Base-by-base conservation (phyloP, 2,113 vertebrate species). In the Hyperopisus bebe region DNA sequence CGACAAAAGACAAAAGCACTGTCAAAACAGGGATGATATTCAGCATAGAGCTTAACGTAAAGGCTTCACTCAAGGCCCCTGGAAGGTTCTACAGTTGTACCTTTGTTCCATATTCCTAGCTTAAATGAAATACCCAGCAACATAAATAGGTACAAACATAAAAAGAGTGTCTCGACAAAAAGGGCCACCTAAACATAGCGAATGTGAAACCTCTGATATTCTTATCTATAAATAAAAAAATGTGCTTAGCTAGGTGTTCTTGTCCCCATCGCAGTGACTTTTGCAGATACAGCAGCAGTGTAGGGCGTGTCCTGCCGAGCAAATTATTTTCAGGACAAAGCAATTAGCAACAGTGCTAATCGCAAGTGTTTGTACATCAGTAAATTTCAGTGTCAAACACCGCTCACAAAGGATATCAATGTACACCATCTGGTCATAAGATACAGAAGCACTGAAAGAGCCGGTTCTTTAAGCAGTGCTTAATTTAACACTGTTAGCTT, bases 221-320 rank as follows among this genome's bases (percentile, higher is more conserved):
- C 74, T 39, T 80, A 80, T 80, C 74, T 80, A 80, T 80, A 80
- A 80, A 80, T 80, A 42, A 80, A 80, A 42, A 42, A 80, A 80
- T 42, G 27, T 77, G 74, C 74, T 80, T 80, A 80, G 74, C 74
- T 39, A 42, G 74, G 35, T 42, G 74, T 80, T 80, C 35, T 19
- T 39, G 35, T 80, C 35, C 35, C 74, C 74, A 4, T 80, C 35
- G 15, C 35, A 42, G 74, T 42, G 35, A 80, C 31, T 42, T 80
- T 80, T 80, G 74, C 35, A 80, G 74, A 80, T 17, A 42, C 15
- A 39, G 31, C 74, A 77, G 70, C 5, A 39, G 74, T 5, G 10
- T 15, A 19, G 35, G 74, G 74, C 4, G 5, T 19, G 6, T 80
- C 4, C 13, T 8, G 7, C 74, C 0, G 17, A 7, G 74, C 15